Conservation (phyloP, 2,113 vertebrate species). For the Microcebus murinus region DNA sequence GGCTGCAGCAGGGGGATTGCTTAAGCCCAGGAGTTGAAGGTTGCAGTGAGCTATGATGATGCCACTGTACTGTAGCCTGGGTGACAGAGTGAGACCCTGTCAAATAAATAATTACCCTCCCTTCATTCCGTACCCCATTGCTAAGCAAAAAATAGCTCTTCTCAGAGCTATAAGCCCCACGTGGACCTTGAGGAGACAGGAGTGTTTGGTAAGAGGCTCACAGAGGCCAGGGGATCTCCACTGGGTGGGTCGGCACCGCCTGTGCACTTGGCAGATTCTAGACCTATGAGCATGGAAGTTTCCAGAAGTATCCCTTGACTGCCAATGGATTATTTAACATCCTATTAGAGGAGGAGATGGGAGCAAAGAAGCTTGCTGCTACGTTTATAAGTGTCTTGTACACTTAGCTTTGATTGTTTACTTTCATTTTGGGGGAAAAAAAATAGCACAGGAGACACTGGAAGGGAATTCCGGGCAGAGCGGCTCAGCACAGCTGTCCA, state of each 20-base stretch:
- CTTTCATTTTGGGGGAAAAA: not conserved
- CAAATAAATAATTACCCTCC: not conserved
- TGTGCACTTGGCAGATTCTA: not conserved
- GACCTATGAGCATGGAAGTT: rapidly evolving
- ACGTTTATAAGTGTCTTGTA: rapidly evolving
- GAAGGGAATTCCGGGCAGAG: not conserved
- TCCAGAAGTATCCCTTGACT: not conserved
- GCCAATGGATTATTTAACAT: rapidly evolving
- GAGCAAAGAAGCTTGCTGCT: not conserved
- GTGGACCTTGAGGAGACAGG: not conserved
- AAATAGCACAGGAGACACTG: not conserved
- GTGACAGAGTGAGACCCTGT: too few relatives aligned
- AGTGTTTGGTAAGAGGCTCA: too few relatives aligned
- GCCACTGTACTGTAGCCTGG: too few relatives aligned
- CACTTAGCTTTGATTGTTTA: not conserved
- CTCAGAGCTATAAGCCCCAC: not conserved
- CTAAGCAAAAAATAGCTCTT: not conserved
- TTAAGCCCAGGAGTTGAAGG: too few relatives aligned
- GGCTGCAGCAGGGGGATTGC: too few relatives aligned
- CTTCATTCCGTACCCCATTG: not conserved
- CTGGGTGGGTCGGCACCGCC: rapidly evolving
- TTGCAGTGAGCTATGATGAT: too few relatives aligned
- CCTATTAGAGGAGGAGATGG: not conserved
- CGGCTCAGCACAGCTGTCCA: not conserved
- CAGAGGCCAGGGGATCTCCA: not conserved